Evolutionary conservation across 2,797 vertebrate genomes (phyloP).

Genomic region (Siniperca scherzeri): DNA sequence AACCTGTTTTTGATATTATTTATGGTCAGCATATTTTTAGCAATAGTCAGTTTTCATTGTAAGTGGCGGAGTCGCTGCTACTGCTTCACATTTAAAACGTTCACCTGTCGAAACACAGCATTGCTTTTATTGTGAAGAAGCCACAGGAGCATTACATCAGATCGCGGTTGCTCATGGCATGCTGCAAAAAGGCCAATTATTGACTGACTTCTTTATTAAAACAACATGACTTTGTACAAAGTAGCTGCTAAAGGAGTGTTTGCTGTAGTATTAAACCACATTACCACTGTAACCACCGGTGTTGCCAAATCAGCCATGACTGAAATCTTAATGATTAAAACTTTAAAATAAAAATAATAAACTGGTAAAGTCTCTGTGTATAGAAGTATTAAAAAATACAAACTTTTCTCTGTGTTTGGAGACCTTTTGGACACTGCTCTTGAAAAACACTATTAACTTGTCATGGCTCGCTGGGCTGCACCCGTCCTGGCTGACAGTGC

Average conservation of each 20-base stretch:
- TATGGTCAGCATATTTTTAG: no score
- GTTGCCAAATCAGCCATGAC: background rate
- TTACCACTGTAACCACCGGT: no score
- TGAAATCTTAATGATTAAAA: background rate
- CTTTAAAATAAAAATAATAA: background rate
- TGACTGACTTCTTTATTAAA: background rate
- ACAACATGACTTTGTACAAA: background rate
- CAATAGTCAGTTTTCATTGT: no score
- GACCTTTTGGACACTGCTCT: background rate
- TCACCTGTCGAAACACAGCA: no score
- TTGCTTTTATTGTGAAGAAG: background rate
- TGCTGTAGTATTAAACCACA: no score
- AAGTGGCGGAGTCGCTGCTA: no score
- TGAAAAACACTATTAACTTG: background rate
- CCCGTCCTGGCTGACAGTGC: constrained; percentile 15
- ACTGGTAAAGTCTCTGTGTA: background rate
- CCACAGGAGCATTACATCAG: background rate
- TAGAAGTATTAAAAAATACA: background rate
- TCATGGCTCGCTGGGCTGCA: constrained; percentile 16
- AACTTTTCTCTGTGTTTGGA: background rate
- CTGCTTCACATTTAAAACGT: no score
- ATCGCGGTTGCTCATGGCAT: background rate
- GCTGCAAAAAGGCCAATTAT: background rate
- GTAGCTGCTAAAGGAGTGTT: background rate
- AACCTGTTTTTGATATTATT: no score